Evolutionary conservation across 2,888 invertebrate species (phyloP).

Genomic region (Polyploca ridens): DNA sequence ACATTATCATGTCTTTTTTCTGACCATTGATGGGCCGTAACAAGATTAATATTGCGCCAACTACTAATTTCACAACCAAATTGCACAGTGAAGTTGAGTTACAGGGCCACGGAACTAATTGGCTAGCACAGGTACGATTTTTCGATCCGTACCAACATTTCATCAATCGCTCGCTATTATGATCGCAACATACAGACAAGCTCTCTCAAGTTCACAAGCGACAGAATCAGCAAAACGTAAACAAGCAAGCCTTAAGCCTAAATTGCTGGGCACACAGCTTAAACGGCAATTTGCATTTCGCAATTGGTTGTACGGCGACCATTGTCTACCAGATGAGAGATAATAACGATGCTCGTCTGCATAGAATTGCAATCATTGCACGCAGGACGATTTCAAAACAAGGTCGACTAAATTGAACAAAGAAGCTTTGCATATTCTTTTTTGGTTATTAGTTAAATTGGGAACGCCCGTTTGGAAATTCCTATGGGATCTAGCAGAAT

Average conservation of each 20-base stretch:
- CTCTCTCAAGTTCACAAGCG: not conserved
- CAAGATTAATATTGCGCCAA: no score
- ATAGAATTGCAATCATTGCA: not conserved
- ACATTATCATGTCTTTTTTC: no score
- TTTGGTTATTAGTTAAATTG: not conserved
- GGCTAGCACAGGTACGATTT: no score
- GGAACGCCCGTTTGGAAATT: not conserved
- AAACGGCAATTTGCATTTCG: conserved; percentile 8
- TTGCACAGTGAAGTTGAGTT: no score
- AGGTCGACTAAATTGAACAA: not conserved
- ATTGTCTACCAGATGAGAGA: not conserved
- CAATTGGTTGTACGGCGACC: conserved; percentile 1
- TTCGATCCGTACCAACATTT: no score
- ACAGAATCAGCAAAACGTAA: not conserved
- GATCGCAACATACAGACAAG: no score
- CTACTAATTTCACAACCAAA: no score
- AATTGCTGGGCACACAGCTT: not conserved
- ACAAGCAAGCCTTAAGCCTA: not conserved
- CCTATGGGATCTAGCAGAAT: not conserved
- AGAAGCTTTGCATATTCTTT: not conserved
- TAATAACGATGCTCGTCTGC: not conserved
- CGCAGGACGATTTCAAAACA: not conserved
- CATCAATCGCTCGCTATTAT: no score
- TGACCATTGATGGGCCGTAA: no score
- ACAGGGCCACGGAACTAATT: no score